Evolutionary conservation across 2,888 invertebrate genomes (phyloP).

Genomic region (Ormyrus labotus): DNA sequence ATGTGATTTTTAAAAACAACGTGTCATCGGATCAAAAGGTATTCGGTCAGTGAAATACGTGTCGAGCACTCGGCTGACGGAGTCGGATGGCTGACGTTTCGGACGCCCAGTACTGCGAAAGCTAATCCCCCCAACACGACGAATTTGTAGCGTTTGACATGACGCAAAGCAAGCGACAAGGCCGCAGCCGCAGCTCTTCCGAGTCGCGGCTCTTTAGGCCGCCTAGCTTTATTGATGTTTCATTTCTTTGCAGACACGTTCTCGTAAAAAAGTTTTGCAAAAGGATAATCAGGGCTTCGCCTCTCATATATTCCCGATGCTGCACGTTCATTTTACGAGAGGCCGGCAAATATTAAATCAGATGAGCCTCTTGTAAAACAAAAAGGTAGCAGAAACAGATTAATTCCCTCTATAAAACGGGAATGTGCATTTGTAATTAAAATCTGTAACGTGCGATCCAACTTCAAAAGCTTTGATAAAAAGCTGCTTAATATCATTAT

Average conservation of each 20-base stretch:
- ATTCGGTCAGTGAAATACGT: constrained; percentile 52
- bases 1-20: constrained; percentile 57
- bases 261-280: background rate
- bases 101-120: background rate
- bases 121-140: constrained; percentile 49
- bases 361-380: too few relatives aligned
- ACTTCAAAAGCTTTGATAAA: too few relatives aligned
- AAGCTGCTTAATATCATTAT: too few relatives aligned
- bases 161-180: constrained; percentile 21
- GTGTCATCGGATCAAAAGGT: constrained; percentile 57
- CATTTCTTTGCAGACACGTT: constrained; percentile 11
- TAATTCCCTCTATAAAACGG: too few relatives aligned
- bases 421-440: too few relatives aligned
- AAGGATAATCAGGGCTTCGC: background rate
- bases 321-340: too few relatives aligned
- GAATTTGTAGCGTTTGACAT: constrained; percentile 56
- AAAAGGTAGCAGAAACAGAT: too few relatives aligned
- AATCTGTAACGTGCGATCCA: too few relatives aligned
- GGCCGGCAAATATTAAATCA: too few relatives aligned
- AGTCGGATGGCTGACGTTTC: constrained; percentile 40
- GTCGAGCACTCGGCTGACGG: constrained; percentile 34
- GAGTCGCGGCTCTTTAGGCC: constrained; percentile 15
- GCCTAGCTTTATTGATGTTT: constrained; percentile 30
- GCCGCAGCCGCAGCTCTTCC: background rate
- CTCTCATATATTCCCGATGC: background rate